phyloP scores from a whole-genome alignment of 2,113 vertebrate species.

The Polypterus senegalus region DNA sequence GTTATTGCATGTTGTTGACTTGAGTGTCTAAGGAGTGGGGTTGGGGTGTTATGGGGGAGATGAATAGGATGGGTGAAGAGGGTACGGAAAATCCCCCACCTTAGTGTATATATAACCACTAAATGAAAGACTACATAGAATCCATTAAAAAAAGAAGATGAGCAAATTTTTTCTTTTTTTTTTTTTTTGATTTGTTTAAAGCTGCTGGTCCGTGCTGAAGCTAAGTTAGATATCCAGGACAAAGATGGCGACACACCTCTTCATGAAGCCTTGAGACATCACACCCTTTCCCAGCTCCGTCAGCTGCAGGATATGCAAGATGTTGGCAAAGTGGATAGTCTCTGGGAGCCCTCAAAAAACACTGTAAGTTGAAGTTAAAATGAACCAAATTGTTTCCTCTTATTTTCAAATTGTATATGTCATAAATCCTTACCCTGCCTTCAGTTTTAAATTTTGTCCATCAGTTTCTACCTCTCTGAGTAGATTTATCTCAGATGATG shows the following conservation, averaged over 20 bases:
- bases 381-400: slow-evolving; percentile 26
- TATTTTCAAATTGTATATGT: neutral
- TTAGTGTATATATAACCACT: too few relatives aligned
- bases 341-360: slow-evolving; percentile 97
- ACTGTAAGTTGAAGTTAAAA: slow-evolving; percentile 56
- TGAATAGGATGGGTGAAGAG: too few relatives aligned
- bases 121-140: too few relatives aligned
- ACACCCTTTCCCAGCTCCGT: slow-evolving; percentile 90
- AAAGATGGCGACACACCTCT: slow-evolving; percentile 96
- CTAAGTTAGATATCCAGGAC: slow-evolving; percentile 95
- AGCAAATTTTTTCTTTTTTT: neutral
- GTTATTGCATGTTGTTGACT: too few relatives aligned
- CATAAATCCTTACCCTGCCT: neutral
- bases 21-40: too few relatives aligned
- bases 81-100: too few relatives aligned
- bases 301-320: slow-evolving; percentile 99
- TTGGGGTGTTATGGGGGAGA: too few relatives aligned
- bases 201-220: slow-evolving; percentile 91
- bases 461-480: neutral
- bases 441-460: neutral
- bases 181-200: slow-evolving; percentile 29
- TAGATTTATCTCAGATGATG: too few relatives aligned
- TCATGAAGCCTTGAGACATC: slow-evolving; percentile 92
- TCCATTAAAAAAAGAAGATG: too few relatives aligned
- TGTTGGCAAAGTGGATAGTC: slow-evolving; percentile 91